These are phyloP conservation scores for Congeria kusceri DNA, from an alignment of 2,888 invertebrate genomes.

Conservation along the genomic window DNA sequence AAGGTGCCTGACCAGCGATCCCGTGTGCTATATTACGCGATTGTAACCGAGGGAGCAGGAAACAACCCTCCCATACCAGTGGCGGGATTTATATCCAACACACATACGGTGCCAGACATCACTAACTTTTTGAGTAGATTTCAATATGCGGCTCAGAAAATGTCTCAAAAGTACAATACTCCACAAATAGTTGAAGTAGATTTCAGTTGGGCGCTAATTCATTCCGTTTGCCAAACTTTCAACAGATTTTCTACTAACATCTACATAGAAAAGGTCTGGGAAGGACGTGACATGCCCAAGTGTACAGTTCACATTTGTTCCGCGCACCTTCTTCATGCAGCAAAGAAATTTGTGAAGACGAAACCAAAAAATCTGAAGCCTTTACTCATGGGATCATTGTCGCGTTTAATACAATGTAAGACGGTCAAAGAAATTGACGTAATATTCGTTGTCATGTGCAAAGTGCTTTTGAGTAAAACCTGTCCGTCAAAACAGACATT, in stretches of 20 bases:
- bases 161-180: neutral
- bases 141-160: neutral
- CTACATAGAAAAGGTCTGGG: neutral
- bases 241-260: constrained; percentile 2
- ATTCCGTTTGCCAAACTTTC: neutral
- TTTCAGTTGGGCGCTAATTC: constrained; percentile 13
- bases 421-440: neutral
- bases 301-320: neutral
- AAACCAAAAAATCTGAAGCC: no score
- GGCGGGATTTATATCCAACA: neutral
- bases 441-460: neutral
- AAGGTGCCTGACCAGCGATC: constrained; percentile 3
- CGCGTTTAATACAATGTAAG: neutral
- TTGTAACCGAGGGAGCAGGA: constrained; percentile 1
- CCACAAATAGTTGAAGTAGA: neutral
- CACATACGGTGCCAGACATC: constrained; percentile 12
- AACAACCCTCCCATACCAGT: neutral
- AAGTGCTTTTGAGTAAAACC: no score
- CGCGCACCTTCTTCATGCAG: constrained; percentile 5
- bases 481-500: no score
- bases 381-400: neutral
- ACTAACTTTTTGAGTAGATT: neutral
- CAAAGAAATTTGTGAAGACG: no score
- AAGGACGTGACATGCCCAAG: neutral
- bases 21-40: constrained; percentile 4